Conservation (phyloP, 2,888 invertebrate genomes). For the Cosmia pyralina region DNA sequence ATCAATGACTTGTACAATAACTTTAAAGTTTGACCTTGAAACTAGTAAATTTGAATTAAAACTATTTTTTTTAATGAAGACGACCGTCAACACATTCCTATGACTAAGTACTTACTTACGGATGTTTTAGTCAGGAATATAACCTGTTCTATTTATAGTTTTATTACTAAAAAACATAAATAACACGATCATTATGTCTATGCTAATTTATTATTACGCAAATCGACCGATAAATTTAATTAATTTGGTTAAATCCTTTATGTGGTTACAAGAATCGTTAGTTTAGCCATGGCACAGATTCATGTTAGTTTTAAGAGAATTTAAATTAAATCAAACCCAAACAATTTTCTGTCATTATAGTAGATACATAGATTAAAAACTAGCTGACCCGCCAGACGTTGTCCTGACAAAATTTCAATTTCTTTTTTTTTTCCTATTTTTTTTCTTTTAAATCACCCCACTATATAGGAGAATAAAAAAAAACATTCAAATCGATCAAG, state of each 20-base stretch:
- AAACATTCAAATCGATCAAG: no score
- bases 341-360: background rate
- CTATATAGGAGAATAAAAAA: no score
- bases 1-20: background rate
- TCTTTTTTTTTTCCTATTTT: no score
- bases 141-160: conserved; percentile 7
- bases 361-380: background rate
- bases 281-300: conserved; percentile 19
- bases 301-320: background rate
- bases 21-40: conserved; percentile 1
- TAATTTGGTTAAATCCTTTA: conserved; percentile 5
- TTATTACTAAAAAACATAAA: background rate
- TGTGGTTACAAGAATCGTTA: background rate
- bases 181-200: conserved; percentile 11
- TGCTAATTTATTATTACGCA: conserved; percentile 22
- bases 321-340: background rate
- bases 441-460: no score
- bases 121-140: conserved; percentile 10
- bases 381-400: no score
- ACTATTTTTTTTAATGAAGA: background rate
- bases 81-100: conserved; percentile 18
- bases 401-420: no score
- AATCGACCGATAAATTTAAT: conserved; percentile 35
- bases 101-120: conserved; percentile 1
- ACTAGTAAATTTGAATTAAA: background rate